These are phyloP conservation scores for Pachyramphus minor DNA, from an alignment of 2,113 vertebrate species.

Conservation along the genomic window DNA sequence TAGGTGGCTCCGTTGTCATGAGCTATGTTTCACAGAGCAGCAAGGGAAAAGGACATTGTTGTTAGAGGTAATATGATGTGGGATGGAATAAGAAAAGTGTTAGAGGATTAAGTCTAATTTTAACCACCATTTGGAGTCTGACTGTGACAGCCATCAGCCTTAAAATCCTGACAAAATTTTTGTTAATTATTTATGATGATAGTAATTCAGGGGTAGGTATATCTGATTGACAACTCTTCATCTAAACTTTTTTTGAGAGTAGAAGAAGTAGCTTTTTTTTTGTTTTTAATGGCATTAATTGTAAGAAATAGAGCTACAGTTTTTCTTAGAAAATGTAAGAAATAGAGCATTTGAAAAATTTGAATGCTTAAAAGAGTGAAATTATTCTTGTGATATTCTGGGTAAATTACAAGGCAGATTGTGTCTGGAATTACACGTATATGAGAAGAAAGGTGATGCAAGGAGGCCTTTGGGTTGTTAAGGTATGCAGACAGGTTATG, in stretches of 20 bases:
- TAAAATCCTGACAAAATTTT: not conserved
- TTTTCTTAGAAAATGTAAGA: not conserved
- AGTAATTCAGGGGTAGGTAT: not conserved
- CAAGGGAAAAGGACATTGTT: not conserved
- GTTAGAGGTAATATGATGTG: not conserved
- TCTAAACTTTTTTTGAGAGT: not conserved
- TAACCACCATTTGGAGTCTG: not conserved
- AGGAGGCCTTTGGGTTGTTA: not conserved
- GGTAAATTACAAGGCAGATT: not conserved
- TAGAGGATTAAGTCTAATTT: not conserved
- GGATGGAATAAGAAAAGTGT: not conserved
- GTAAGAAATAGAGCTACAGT: not conserved
- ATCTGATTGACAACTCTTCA: not conserved
- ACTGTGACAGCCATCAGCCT: slow-evolving; percentile 14
- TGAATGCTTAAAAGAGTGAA: not conserved
- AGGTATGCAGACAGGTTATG: not conserved
- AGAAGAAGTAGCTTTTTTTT: not conserved
- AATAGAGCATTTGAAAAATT: not conserved
- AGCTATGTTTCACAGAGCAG: not conserved
- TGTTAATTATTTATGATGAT: slow-evolving; percentile 9
- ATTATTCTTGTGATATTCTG: not conserved
- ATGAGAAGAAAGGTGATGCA: not conserved
- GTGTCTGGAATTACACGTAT: not conserved
- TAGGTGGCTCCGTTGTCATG: not conserved
- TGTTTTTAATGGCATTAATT: not conserved